phyloP scores from a whole-genome alignment of 2,113 vertebrate species.

The Numenius arquata region DNA sequence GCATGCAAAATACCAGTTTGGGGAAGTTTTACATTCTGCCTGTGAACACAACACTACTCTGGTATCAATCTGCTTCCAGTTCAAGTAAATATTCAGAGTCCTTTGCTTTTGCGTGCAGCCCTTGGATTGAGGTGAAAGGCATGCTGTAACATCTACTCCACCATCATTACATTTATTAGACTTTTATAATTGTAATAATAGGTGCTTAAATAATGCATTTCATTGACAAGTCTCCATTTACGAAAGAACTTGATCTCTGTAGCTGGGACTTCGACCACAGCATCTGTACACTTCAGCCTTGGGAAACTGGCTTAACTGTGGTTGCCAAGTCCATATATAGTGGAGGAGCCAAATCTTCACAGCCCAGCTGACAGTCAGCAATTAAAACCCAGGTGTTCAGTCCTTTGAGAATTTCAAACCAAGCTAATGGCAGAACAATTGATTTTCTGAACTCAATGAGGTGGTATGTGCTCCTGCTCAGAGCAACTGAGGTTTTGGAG shows the following conservation, averaged over 20 bases:
- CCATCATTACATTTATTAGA: not conserved
- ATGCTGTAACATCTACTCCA: no score
- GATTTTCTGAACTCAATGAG: accelerated
- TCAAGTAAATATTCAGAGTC: not conserved
- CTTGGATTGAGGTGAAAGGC: not conserved
- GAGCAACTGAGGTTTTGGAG: not conserved
- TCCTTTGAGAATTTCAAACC: not conserved
- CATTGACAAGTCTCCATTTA: not conserved
- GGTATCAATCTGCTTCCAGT: not conserved
- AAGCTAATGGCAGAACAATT: not conserved
- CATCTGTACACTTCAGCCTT: not conserved
- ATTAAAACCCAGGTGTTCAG: not conserved
- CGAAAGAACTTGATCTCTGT: not conserved
- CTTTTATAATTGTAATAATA: no score
- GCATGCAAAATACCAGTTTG: not conserved
- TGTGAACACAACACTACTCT: not conserved
- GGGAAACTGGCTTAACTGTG: not conserved
- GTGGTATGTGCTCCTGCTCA: not conserved
- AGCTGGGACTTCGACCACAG: not conserved
- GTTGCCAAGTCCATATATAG: not conserved
- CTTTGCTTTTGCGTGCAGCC: not conserved
- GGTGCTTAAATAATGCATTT: not conserved
- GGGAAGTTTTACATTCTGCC: not conserved
- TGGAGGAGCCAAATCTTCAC: not conserved
- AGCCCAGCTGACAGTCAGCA: not conserved